A percentile compares a stretch with the other conserved stretches of the same genome.
Evolutionary conservation across 2,113 vertebrate genomes (phyloP).

Genomic region (Gallinago undulata): DNA sequence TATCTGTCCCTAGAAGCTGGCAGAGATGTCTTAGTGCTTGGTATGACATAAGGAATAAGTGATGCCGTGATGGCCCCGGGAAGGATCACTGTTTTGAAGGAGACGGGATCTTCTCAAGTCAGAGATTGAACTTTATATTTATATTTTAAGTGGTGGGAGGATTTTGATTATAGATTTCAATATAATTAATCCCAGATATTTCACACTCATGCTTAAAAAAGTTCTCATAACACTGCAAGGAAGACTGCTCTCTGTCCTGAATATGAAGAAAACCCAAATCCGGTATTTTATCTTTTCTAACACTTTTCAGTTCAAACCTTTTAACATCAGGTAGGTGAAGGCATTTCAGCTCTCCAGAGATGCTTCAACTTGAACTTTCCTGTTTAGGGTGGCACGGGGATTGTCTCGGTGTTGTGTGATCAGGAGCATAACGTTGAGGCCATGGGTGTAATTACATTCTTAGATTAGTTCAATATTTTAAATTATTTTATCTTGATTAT

Average conservation of each 20-base stretch:
- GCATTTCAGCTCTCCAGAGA: background rate
- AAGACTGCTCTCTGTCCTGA: background rate
- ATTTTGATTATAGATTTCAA: background rate
- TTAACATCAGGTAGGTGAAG: background rate
- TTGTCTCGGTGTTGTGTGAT: background rate
- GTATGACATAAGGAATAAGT: background rate
- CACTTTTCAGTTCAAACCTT: background rate
- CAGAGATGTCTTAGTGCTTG: background rate
- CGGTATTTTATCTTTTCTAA: background rate
- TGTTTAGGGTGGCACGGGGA: accelerated
- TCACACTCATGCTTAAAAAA: background rate
- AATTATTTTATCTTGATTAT: background rate
- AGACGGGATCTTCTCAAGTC: background rate
- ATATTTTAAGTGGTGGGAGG: background rate
- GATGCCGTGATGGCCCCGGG: background rate
- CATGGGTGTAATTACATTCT: accelerated
- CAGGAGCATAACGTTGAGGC: background rate
- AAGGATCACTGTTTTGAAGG: no score
- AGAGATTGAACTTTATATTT: background rate
- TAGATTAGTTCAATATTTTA: background rate
- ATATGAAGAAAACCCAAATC: background rate
- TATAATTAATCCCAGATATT: background rate
- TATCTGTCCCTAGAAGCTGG: background rate
- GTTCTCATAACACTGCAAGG: background rate
- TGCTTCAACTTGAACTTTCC: background rate